Percentiles rank a stretch among this genome's conserved stretches.
Evolutionary conservation across 2,888 invertebrate species (phyloP).

Genomic region (Tortricodes alternella): DNA sequence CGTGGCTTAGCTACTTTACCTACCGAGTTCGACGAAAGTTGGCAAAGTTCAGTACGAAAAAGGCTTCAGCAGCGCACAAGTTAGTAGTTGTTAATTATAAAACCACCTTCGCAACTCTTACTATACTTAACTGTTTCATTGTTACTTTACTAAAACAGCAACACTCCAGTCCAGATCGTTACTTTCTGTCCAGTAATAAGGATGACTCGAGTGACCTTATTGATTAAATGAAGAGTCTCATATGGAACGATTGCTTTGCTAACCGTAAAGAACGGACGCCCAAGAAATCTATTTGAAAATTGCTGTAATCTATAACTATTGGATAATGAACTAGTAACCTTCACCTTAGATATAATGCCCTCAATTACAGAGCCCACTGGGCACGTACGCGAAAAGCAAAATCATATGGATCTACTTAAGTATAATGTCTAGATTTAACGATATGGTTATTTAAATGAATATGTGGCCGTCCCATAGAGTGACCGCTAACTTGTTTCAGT

Average conservation of each 20-base stretch:
- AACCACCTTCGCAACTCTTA: constrained; percentile 39
- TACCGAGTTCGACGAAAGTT: no score
- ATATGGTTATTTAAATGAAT: no score
- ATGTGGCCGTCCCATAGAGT: no score
- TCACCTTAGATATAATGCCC: constrained; percentile 14
- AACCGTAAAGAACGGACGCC: background rate
- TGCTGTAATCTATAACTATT: constrained; percentile 5
- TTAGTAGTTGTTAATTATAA: constrained; percentile 33
- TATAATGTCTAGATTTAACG: no score
- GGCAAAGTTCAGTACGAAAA: background rate
- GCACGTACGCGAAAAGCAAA: background rate
- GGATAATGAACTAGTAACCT: background rate
- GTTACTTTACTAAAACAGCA: constrained; percentile 44
- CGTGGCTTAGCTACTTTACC: no score
- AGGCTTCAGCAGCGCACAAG: constrained; percentile 19
- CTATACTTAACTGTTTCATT: constrained; percentile 46
- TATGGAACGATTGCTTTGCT: background rate
- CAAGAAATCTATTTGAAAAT: constrained; percentile 12
- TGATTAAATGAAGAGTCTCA: constrained; percentile 12
- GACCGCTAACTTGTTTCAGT: no score
- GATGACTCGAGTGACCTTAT: constrained; percentile 12
- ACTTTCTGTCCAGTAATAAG: background rate
- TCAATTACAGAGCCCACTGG: background rate
- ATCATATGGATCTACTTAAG: no score
- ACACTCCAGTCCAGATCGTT: constrained; percentile 34